These are phyloP conservation scores for Gulo gulo DNA, from an alignment of 2,113 vertebrate species.

Conservation along the genomic window DNA sequence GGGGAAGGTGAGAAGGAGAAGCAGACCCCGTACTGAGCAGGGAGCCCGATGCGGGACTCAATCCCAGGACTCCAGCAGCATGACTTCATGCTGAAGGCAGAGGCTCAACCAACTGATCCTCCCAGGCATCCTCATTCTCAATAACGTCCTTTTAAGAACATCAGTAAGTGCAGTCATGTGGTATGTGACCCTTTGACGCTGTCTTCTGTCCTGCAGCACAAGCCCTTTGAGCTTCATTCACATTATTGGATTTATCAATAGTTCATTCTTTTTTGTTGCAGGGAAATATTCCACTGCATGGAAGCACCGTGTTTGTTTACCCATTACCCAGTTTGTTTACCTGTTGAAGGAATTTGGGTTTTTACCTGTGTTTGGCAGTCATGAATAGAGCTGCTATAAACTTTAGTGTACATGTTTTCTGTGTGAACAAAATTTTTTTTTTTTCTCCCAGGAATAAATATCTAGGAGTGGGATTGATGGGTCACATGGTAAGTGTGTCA, in stretches of 20 bases:
- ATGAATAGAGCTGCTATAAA: background rate
- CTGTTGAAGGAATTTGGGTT: background rate
- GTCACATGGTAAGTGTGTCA: background rate
- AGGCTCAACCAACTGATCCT: too few relatives aligned
- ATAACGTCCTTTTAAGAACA: background rate
- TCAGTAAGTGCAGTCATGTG: background rate
- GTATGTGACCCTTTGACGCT: background rate
- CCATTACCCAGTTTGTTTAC: too few relatives aligned
- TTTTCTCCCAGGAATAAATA: background rate
- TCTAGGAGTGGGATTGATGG: background rate
- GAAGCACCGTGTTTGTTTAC: background rate
- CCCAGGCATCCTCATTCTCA: background rate
- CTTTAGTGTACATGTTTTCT: background rate
- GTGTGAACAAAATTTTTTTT: background rate
- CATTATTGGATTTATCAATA: background rate
- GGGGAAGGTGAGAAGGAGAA: too few relatives aligned
- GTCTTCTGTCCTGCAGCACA: background rate
- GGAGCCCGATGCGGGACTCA: too few relatives aligned
- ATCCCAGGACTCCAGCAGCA: too few relatives aligned
- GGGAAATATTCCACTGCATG: background rate
- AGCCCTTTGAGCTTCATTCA: background rate
- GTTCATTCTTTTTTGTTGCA: background rate
- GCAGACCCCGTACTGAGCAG: too few relatives aligned
- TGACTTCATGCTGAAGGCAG: too few relatives aligned
- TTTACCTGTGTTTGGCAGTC: background rate